Base-by-base conservation (phyloP, 2,888 invertebrate genomes). In the Notodromas monacha region DNA sequence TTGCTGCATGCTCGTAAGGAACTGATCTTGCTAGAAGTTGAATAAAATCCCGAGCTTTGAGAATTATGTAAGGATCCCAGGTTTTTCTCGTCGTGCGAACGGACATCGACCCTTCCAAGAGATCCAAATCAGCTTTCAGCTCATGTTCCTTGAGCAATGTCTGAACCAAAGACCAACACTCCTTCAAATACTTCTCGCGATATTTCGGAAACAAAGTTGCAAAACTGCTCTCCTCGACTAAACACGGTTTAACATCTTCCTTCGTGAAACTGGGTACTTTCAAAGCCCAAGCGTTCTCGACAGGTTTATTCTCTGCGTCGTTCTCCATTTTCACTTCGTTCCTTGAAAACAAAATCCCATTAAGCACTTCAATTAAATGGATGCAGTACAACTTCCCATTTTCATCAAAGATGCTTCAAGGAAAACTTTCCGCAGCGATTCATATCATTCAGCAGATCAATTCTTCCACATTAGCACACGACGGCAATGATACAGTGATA, bases 121-220 rank as follows among this genome's bases (percentile, higher is more conserved):
- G 55, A 52, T 92, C 89, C 36, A 92, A 51, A 43, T 86, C 81
- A 0, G 73, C 77, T 42, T 67, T 65, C 6, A 92, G 35, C 38
- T 63, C 59, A 47, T 74, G 63, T 41, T 76, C 73, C 15, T 57
- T 57, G 12, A 96, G 50, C 1, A 66, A 58, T 50, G 79, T 79
- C 44, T 81, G 66, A 0, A 96, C 73, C 3, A 92, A 52, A 0
- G 86, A 77, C 89, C 89, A 96, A 43, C 74, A 73, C 55, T 86
- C 74, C 42, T 68, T 65, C 5, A 96, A 51, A 50, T 96, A 96
- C 42, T 76, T 70, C 50, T 99, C 96, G 34, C 92, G 60, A 45
- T 96, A 96, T 48, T 81, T 79, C 0, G 96, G 96, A 50, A 96
- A 96, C 11, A 92, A 52, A 2, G 79, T 79, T 1, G 86, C 84